Conservation (phyloP, 1,140 invertebrate species). For the Hormaphis cornu region DNA sequence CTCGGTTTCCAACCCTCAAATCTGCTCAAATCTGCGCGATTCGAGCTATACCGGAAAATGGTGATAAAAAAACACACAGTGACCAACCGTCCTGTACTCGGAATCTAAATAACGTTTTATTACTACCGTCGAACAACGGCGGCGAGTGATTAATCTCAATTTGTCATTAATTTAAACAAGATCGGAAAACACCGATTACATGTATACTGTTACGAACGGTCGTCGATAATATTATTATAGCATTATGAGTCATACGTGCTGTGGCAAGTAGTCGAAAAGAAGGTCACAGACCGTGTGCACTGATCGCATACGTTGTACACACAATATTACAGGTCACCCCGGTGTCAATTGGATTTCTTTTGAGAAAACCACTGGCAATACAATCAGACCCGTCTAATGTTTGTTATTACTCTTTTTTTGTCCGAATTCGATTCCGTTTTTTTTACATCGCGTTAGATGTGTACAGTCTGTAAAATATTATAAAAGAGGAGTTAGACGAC, state of each 20-base stretch:
- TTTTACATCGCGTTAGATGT: not conserved
- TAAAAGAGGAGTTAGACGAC: no score
- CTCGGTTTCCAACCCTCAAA: no score
- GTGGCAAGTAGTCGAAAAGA: no score
- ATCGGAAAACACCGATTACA: slow-evolving; percentile 4
- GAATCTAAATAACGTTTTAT: no score
- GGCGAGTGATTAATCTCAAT: slow-evolving; percentile 3
- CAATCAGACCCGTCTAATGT: not conserved
- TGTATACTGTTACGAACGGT: not conserved
- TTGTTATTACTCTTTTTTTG: not conserved
- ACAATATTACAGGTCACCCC: slow-evolving; percentile 13
- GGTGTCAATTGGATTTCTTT: slow-evolving; percentile 30
- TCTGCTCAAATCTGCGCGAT: no score
- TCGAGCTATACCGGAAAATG: no score
- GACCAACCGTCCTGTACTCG: not conserved
- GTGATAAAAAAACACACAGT: not conserved
- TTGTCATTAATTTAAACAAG: slow-evolving; percentile 19
- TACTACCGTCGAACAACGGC: no score
- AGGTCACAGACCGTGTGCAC: no score
- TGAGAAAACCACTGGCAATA: slow-evolving; percentile 14
- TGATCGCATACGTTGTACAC: not conserved
- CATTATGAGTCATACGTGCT: no score
- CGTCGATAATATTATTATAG: no score
- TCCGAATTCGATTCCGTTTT: not conserved
- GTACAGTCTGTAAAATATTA: not conserved